Evolutionary conservation across 2,888 invertebrate genomes (phyloP), one percentile per base, ranked within the genome.

Genomic region (Oscheius sp.): DNA sequence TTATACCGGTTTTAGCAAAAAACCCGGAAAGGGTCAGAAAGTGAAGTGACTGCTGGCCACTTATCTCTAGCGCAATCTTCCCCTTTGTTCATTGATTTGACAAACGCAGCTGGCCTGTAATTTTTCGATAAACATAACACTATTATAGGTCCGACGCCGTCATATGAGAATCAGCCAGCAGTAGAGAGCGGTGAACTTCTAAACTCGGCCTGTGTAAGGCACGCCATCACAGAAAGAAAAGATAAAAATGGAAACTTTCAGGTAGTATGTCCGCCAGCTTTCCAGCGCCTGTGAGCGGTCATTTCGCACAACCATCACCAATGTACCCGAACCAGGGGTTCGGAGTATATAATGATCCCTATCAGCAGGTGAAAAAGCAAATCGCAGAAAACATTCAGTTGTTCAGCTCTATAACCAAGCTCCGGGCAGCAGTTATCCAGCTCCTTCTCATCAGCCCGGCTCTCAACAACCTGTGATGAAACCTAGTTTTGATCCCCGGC

Each of bases 1-100:
- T 42, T 62, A 62, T 32, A 9, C n/a, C 35, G 42, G 7, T 62
- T 21, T 42, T 62, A 42, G 11, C 1, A 21, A 47, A 62, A 62
- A 37, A 47, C 47, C 42, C 1, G 35, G 21, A 42, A 42, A 13
- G 33, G 68, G 68, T 55, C 68, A 68, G 50, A 53, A 68, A 55
- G 42, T 42, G 68, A 68, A 68, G 68, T 37, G 53, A 37, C 42
- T 68, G 68, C 68, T 63, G 68, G 53, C 55, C 68, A 68, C 68
- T 68, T 68, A 68, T 68, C 68, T 68, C 33, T 68, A 68, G 53
- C 68, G 68, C 68, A 55, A 68, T 68, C 68, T 68, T 53, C 68
- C 55, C 35, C 37, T 68, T 68, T 55, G 68, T 55, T 68, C 68
- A 68, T 68, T 68, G 68, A 68, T 68, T 68, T 68, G 68, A 68